Conservation (phyloP, 2,113 vertebrate species). For the Tauraco erythrolophus region DNA sequence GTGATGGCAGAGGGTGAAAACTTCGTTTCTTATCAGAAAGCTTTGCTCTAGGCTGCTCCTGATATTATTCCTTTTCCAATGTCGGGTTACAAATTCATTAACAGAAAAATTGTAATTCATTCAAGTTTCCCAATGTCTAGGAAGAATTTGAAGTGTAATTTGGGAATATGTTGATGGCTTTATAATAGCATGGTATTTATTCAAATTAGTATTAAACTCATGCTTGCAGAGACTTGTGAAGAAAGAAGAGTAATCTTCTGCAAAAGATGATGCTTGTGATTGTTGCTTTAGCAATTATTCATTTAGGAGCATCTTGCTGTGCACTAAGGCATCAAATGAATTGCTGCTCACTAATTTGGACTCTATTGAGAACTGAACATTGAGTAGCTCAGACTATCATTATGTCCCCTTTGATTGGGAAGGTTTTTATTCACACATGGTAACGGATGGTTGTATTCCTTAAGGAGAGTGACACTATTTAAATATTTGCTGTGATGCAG, state of each 20-base stretch:
- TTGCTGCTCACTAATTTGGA: background rate
- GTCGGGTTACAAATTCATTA: constrained; percentile 23
- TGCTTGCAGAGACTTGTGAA: constrained; percentile 28
- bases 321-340: constrained; percentile 31
- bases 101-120: background rate
- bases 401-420: background rate
- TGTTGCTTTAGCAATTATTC: constrained; percentile 34
- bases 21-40: background rate
- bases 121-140: background rate
- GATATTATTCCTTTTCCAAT: background rate
- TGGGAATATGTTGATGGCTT: constrained; percentile 53
- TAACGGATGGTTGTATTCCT: constrained; percentile 8
- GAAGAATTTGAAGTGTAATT: constrained; percentile 58
- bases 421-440: background rate
- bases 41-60: background rate
- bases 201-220: constrained; percentile 56
- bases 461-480: background rate
- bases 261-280: constrained; percentile 9
- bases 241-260: constrained; percentile 41
- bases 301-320: constrained; percentile 23
- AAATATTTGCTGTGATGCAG: constrained; percentile 24
- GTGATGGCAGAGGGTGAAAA: background rate
- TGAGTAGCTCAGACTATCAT: constrained; percentile 24
- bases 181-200: constrained; percentile 12
- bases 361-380: background rate